These are phyloP conservation scores for Pseudomyrmex gracilis DNA, from an alignment of 1,140 invertebrate genomes.

Conservation along the genomic window DNA sequence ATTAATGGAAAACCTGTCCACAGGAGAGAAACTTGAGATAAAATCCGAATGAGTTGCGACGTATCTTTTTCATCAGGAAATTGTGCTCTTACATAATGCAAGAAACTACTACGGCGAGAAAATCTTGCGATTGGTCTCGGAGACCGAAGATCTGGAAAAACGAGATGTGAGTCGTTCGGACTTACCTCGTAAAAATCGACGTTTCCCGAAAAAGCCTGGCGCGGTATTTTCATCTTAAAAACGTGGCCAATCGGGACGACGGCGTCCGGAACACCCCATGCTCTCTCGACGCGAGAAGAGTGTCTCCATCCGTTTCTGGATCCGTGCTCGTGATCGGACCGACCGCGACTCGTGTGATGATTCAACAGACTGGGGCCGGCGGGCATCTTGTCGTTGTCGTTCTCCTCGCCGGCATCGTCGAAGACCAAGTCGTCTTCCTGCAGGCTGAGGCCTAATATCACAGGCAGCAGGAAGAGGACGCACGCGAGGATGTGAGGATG, in stretches of 20 bases:
- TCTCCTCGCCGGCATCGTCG: slow-evolving; percentile 81
- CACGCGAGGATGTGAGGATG: slow-evolving; percentile 72
- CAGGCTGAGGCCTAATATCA: slow-evolving; percentile 67
- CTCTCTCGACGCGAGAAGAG: slow-evolving; percentile 73
- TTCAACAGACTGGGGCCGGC: slow-evolving; percentile 39
- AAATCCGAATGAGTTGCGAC: slow-evolving; percentile 9
- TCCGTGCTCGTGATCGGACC: slow-evolving; percentile 36
- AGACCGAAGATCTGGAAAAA: neutral
- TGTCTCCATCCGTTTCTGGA: slow-evolving; percentile 53
- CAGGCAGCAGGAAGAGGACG: slow-evolving; percentile 66
- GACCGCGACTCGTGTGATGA: slow-evolving; percentile 49
- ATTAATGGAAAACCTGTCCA: too few relatives aligned
- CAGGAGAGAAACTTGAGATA: neutral
- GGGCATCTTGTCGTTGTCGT: slow-evolving; percentile 18
- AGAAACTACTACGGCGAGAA: neutral
- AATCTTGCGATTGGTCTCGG: slow-evolving; percentile 19
- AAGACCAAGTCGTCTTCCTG: slow-evolving; percentile 84
- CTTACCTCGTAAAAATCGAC: slow-evolving; percentile 84
- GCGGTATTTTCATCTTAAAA: slow-evolving; percentile 84
- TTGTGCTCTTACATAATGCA: neutral
- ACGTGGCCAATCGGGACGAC: slow-evolving; percentile 83
- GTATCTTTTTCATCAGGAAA: slow-evolving; percentile 19
- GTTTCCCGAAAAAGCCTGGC: slow-evolving; percentile 83
- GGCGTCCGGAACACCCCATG: slow-evolving; percentile 82
- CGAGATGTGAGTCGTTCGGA: neutral